These are phyloP conservation scores for Spea bombifrons DNA, from an alignment of 2,113 vertebrate genomes.

Conservation along the genomic window DNA sequence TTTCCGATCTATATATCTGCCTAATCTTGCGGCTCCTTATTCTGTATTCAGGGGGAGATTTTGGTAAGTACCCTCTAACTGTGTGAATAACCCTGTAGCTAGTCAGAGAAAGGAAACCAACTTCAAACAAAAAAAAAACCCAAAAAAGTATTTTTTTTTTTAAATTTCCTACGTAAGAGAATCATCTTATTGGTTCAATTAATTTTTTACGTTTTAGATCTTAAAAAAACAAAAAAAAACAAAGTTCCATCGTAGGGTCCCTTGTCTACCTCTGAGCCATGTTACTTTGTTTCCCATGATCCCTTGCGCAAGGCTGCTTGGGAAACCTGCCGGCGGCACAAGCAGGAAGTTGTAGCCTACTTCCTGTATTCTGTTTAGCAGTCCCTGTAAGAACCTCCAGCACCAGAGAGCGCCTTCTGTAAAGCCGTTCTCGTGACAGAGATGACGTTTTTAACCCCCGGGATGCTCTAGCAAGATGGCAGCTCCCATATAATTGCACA, in stretches of 20 bases:
- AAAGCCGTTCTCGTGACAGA: no score
- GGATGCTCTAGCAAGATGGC: no score
- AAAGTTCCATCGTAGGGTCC: background rate
- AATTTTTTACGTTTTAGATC: no score
- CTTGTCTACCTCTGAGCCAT: no score
- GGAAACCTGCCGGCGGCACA: background rate
- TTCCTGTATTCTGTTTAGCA: no score
- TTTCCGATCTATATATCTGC: constrained; percentile 55
- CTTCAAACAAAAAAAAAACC: background rate
- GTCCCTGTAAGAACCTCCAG: no score
- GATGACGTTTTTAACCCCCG: no score
- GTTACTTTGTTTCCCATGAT: no score
- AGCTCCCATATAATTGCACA: no score
- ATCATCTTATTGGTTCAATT: background rate
- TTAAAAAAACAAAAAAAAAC: background rate
- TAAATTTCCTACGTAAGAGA: no score
- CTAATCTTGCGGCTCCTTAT: constrained; percentile 67
- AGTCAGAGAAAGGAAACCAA: constrained; percentile 15
- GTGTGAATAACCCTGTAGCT: constrained; percentile 46
- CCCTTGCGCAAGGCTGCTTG: background rate
- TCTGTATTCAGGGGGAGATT: constrained; percentile 81
- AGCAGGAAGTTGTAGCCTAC: no score
- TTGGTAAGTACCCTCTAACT: constrained; percentile 86
- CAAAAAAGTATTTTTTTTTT: background rate
- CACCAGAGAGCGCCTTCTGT: no score